Base-by-base conservation (phyloP, 2,797 vertebrate species). In the Sebastes paucispinis region DNA sequence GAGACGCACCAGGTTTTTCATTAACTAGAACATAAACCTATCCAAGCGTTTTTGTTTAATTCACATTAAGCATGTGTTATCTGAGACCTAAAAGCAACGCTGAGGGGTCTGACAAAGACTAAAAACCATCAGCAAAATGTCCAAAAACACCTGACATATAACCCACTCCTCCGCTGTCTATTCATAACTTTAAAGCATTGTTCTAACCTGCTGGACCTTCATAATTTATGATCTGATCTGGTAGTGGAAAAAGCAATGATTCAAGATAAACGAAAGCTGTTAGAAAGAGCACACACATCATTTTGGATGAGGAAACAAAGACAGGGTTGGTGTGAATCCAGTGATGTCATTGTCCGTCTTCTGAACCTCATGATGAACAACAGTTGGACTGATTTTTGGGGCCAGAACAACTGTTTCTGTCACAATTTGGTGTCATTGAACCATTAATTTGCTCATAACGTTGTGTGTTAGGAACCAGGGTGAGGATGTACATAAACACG, bases 401-500 rank as follows among this genome's bases (percentile, higher is more conserved):
- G 9, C 14, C 10, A 39, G 36, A 39, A 39, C 13, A 36, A 36
- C 11, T 8, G 6, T 63, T 73, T 39, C 2, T 47, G 32, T 77
- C 18, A 50, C 5, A 31, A 3, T 22, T 50, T 29, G 36, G 2
- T 58, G 8, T 59, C 12, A 43, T 58, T 57, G 6, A 68, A 27
- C 20, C 8, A 2, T 69, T 2, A 0, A 18, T 34, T 57, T n/a
- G 1, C 11, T 57, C 8, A 4, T 6, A 25, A 43, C 5, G 2
- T 14, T 50, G 14, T 57, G 6, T 43, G 58, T 59, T 16, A 18
- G 29, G 2, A 70, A 39, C 27, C 55, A 32, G 27, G 14, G 7
- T 18, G 52, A 39, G 31, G 66, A 59, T 64, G 14, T 34, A 39
- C 36, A 39, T 39, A 62, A 75, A 77, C 24, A 59, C 5, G 27